These are phyloP conservation scores for Spilosoma lubricipeda DNA, from an alignment of 2,888 invertebrate genomes.

Conservation along the genomic window DNA sequence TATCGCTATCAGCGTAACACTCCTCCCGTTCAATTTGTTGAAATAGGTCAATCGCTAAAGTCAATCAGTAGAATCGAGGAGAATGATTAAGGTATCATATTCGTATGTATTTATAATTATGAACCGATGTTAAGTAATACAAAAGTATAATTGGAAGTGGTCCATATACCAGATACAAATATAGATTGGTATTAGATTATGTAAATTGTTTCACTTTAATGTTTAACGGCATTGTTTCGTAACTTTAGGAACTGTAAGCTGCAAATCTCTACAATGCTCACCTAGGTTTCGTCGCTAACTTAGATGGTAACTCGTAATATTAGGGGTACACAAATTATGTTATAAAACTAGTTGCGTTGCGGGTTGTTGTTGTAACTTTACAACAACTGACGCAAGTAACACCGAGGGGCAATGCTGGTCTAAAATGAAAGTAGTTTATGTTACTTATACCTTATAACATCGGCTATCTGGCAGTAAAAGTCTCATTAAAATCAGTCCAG, in stretches of 20 bases:
- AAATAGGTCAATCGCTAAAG: not conserved
- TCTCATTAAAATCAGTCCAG: too few species aligned
- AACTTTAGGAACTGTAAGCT: slow-evolving; percentile 46
- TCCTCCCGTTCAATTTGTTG: too few species aligned
- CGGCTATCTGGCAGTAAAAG: too few species aligned
- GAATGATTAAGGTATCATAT: not conserved
- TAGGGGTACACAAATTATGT: slow-evolving; percentile 48
- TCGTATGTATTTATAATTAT: not conserved
- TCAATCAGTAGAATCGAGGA: not conserved
- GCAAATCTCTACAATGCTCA: slow-evolving; percentile 46
- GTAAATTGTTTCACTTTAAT: not conserved
- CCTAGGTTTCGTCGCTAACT: slow-evolving; percentile 53
- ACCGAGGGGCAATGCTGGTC: too few species aligned
- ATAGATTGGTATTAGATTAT: not conserved
- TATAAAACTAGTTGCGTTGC: too few species aligned
- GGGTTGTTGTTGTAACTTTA: too few species aligned
- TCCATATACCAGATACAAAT: not conserved
- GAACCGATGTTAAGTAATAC: not conserved
- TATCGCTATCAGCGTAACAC: not conserved
- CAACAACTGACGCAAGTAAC: too few species aligned
- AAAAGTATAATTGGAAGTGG: not conserved
- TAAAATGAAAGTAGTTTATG: too few species aligned
- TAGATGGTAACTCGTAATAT: slow-evolving; percentile 48
- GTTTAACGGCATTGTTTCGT: slow-evolving; percentile 29
- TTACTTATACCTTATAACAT: too few species aligned